phyloP scores from a whole-genome alignment of 2,888 invertebrate genomes.

The Melikaiella ostensackeni region DNA sequence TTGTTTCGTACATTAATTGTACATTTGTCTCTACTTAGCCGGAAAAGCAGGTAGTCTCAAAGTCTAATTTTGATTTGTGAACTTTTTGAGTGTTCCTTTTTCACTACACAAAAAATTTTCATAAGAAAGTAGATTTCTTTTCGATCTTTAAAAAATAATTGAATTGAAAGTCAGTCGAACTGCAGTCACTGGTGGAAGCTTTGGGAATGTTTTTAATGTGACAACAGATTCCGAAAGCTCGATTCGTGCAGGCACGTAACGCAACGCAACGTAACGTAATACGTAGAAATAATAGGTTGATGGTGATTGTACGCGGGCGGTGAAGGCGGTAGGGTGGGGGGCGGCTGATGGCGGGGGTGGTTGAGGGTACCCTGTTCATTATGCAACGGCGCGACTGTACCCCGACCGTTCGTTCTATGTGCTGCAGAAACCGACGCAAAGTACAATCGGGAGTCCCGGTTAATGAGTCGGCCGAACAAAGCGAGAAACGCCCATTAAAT shows the following conservation, averaged over 20 bases:
- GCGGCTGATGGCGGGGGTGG: constrained; percentile 47
- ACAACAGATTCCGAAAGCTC: constrained; percentile 39
- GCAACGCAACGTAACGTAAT: constrained; percentile 72
- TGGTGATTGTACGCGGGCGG: constrained; percentile 45
- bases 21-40: too few species aligned
- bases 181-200: background rate
- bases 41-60: too few species aligned
- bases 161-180: background rate
- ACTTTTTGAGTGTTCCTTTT: too few species aligned
- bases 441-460: constrained; percentile 73
- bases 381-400: constrained; percentile 72
- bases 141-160: background rate
- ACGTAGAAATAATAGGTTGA: constrained; percentile 73
- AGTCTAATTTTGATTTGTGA: too few species aligned
- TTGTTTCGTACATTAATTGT: too few species aligned
- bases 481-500: constrained; percentile 75
- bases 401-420: constrained; percentile 61
- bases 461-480: constrained; percentile 75
- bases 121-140: too few species aligned
- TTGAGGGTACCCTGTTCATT: constrained; percentile 72
- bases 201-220: constrained; percentile 4
- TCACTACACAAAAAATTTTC: too few species aligned
- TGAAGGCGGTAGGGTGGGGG: constrained; percentile 7
- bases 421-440: constrained; percentile 67
- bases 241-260: constrained; percentile 61